Conservation (phyloP, 2,113 vertebrate genomes). For the Poecile atricapillus region DNA sequence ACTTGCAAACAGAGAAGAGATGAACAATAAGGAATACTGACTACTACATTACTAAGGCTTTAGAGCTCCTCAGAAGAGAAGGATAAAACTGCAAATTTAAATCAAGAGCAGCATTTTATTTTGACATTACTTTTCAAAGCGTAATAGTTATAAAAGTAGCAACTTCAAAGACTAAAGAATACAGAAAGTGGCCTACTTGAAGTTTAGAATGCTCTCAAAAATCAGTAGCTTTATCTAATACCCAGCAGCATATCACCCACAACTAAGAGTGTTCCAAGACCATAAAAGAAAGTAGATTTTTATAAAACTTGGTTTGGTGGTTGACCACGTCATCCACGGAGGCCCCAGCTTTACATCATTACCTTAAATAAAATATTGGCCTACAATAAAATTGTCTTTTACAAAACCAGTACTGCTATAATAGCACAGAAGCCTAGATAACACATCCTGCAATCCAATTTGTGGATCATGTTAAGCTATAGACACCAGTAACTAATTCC, state of each 20-base stretch:
- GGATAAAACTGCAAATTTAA: background rate
- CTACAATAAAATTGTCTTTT: constrained; percentile 13
- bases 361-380: constrained; percentile 15
- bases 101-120: background rate
- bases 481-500: constrained; percentile 44
- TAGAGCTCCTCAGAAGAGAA: background rate
- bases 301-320: background rate
- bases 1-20: background rate
- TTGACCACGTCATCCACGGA: background rate
- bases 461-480: constrained; percentile 1
- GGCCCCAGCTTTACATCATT: background rate
- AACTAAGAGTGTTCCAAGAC: background rate
- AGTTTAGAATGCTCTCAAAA: background rate
- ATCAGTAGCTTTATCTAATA: constrained; percentile 5
- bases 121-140: background rate
- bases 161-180: background rate
- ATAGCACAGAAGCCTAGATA: constrained; percentile 15
- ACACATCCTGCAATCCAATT: constrained; percentile 8
- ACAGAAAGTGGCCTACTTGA: background rate
- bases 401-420: background rate
- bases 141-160: background rate
- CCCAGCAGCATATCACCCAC: background rate
- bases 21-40: background rate
- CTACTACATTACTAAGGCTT: background rate
- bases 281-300: background rate